Evolutionary conservation across 2,888 invertebrate species (phyloP).

Genomic region (Tenthredo distinguenda): DNA sequence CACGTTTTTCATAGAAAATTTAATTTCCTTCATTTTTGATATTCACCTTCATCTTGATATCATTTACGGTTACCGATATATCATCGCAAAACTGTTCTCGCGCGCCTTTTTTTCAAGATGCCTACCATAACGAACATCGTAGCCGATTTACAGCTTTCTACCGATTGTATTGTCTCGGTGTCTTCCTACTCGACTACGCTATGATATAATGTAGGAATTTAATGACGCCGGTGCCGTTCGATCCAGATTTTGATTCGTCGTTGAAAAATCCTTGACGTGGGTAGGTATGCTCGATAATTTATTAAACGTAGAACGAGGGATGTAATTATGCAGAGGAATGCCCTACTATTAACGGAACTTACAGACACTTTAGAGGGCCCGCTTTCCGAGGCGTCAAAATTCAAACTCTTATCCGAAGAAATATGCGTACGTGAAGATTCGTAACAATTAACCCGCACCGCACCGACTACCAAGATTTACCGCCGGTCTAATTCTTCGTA

Average conservation of each 20-base stretch:
- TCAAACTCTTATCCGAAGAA: constrained; percentile 9
- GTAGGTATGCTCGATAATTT: not conserved
- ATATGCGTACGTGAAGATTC: not conserved
- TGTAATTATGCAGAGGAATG: constrained; percentile 23
- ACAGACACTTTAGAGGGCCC: constrained; percentile 26
- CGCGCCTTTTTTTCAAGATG: not conserved
- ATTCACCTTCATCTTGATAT: no score
- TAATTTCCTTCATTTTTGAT: no score
- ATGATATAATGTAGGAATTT: not conserved
- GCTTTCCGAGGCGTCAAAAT: not conserved
- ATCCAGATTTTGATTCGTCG: not conserved
- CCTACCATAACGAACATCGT: not conserved
- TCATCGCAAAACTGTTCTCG: no score
- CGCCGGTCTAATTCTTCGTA: constrained; percentile 35
- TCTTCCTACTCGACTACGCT: no score
- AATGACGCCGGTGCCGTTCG: not conserved
- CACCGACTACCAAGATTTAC: not conserved
- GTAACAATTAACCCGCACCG: constrained; percentile 22
- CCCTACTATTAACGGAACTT: constrained; percentile 19
- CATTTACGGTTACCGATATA: no score
- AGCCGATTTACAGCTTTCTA: no score
- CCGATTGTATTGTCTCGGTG: no score
- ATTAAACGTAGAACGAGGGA: constrained; percentile 43
- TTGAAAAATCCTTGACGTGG: not conserved
- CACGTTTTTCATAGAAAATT: no score